A percentile compares a stretch with the other conserved stretches of the same genome.
These are phyloP conservation scores for Lepidostoma basale DNA, from an alignment of 1,140 invertebrate species.

Conservation along the genomic window DNA sequence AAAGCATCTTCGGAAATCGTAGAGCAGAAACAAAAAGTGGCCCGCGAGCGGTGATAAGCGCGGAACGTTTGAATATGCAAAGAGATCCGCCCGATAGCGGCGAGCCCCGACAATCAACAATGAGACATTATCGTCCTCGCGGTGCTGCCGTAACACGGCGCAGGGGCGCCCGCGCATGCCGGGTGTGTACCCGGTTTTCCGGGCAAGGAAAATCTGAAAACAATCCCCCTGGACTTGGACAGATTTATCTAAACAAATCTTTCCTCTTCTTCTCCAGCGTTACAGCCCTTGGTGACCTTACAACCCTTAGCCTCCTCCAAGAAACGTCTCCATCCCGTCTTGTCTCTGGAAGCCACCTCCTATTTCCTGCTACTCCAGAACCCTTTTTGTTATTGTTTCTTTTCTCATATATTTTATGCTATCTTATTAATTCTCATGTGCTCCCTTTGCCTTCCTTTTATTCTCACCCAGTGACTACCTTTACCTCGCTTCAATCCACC, in stretches of 20 bases:
- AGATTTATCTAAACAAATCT: not conserved
- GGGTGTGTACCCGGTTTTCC: not conserved
- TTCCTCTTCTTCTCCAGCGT: not conserved
- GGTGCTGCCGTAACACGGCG: not conserved
- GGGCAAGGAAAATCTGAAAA: not conserved
- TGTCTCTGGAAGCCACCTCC: too few species aligned
- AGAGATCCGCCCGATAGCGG: constrained; percentile 45
- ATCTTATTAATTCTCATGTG: too few species aligned
- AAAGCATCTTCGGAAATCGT: constrained; percentile 25
- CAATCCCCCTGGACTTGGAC: not conserved
- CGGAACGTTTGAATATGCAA: constrained; percentile 45
- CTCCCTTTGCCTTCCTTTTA: too few species aligned
- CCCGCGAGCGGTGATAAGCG: constrained; percentile 41
- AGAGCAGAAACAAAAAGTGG: constrained; percentile 37
- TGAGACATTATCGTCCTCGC: constrained; percentile 45
- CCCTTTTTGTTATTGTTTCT: too few species aligned
- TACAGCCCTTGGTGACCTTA: too few species aligned
- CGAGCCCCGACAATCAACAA: constrained; percentile 45
- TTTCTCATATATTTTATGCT: too few species aligned
- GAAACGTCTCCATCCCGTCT: not conserved
- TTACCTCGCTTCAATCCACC: too few species aligned
- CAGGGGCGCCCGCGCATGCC: constrained; percentile 23
- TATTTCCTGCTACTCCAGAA: too few species aligned
- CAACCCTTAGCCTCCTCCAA: too few species aligned
- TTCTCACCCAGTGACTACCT: too few species aligned